A percentile compares a stretch with the other conserved stretches of the same genome.
phyloP scores from a whole-genome alignment of 35 echinoderm and acorn worm species.

The Hemicentrotus pulcherrimus region DNA sequence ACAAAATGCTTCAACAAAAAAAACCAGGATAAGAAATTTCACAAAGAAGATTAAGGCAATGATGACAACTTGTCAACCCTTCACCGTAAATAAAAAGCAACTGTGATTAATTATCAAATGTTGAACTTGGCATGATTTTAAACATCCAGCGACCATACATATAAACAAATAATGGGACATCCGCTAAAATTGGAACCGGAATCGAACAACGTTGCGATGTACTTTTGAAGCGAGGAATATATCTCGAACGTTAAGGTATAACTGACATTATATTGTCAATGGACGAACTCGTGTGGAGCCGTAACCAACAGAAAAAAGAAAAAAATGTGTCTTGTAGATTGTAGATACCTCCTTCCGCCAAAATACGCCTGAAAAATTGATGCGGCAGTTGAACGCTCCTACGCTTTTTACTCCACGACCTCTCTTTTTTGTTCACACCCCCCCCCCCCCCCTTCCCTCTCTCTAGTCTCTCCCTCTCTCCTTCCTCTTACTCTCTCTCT shows the following conservation, averaged over 20 bases:
- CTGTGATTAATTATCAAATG: background rate
- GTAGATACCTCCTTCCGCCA: background rate
- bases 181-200: no score
- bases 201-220: background rate
- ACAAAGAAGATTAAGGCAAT: background rate
- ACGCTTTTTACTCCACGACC: background rate
- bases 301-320: background rate
- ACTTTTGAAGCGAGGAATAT: background rate
- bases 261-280: background rate
- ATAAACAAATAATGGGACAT: background rate
- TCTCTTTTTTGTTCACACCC: background rate
- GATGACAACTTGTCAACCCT: background rate
- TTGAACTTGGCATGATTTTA: background rate
- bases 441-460: no score
- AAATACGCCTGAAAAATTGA: background rate
- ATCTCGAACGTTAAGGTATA: background rate
- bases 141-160: background rate
- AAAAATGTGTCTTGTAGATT: background rate
- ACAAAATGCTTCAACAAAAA: background rate
- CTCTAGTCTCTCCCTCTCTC: no score
- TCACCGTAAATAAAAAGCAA: background rate
- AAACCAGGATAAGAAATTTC: background rate
- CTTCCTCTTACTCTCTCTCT: no score
- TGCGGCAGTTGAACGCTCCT: constrained; percentile 8
- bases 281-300: background rate